Evolutionary conservation across 2,888 invertebrate genomes (phyloP), one percentile per base, ranked within the genome.

Genomic region (Synanthedon andrenaeformis): DNA sequence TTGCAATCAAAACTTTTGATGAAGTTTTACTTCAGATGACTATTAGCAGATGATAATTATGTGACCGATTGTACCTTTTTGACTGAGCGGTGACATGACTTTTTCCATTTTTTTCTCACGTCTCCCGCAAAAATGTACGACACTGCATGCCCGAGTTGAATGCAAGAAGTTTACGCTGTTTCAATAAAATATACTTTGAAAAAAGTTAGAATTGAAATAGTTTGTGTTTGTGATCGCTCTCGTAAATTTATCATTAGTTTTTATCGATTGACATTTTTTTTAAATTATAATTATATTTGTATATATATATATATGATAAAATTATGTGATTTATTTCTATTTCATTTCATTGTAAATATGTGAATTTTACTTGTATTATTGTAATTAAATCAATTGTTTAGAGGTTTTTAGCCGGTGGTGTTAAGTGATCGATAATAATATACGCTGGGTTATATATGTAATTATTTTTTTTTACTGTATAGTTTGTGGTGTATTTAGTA

Each of bases 331-430:
- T 74, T 78, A 74, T 73, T 78, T 80, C 75, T 75, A 72, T 73
- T 65, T 58, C 66, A 71, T 72, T 74, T 64, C 58, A 68, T 52
- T 87, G 86, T 86, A 85, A 81, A 86, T 87, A 85, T 81, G 77
- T 83, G 79, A 76, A 78, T 82, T 78, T 70, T 69, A 70, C 72
- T 78, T 80, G 72, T 68, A 70, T 63, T 63, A 61, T 62, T 69
- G 67, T 72, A 70, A 72, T 72, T 69, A 70, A 35, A 35, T 74
- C 69, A 69, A 73, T 74, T 63, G 74, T 74, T 73, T 70, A 70
- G 67, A 69, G 71, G 35, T 35, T 35, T 35, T 35, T 35, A 35
- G 35, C 71, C 75, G 76, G 79, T 80, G 72, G 75, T 72, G 77
- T 72, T 70, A 67, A 79, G 75, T 79, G 75, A 78, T 79, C 72